These are phyloP conservation scores for Thecocarcelia acutangulata DNA, from an alignment of 2,888 invertebrate species.

Conservation along the genomic window DNA sequence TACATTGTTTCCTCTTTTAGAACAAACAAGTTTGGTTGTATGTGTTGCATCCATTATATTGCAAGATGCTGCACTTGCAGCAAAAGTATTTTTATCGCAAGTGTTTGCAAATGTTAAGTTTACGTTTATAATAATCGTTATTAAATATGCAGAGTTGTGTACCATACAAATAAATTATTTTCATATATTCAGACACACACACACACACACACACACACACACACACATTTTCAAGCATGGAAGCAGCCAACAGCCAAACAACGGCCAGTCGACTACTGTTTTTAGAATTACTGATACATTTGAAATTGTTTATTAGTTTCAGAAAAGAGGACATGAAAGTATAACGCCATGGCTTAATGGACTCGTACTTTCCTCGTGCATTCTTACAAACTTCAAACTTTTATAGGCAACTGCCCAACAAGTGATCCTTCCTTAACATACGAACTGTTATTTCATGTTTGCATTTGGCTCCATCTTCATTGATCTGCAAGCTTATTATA, in stretches of 20 bases:
- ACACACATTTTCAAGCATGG: background rate
- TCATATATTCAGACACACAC: conserved; percentile 25
- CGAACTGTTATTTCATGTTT: conserved; percentile 10
- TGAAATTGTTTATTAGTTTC: background rate
- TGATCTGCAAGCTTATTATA: conserved; percentile 59
- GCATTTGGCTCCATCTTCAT: conserved; percentile 27
- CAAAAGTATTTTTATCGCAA: conserved; percentile 25
- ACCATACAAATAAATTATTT: conserved; percentile 57
- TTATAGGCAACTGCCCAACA: background rate
- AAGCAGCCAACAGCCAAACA: background rate
- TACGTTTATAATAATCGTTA: conserved; percentile 63
- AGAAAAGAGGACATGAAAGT: background rate
- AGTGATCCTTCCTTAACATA: background rate
- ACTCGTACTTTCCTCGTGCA: background rate
- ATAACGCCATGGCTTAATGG: conserved; percentile 4
- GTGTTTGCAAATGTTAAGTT: conserved; percentile 47
- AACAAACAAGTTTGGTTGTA: background rate
- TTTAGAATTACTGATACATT: background rate
- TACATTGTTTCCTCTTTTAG: conserved; percentile 6
- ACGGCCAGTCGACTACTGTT: conserved; percentile 11
- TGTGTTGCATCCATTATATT: background rate
- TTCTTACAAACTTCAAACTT: background rate
- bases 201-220: background rate
- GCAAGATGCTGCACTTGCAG: conserved; percentile 36
- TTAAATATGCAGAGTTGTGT: conserved; percentile 64